Percentiles rank a stretch among this genome's conserved stretches.
Conservation (phyloP, 2,113 vertebrate genomes). For the Chaenocephalus aceratus region DNA sequence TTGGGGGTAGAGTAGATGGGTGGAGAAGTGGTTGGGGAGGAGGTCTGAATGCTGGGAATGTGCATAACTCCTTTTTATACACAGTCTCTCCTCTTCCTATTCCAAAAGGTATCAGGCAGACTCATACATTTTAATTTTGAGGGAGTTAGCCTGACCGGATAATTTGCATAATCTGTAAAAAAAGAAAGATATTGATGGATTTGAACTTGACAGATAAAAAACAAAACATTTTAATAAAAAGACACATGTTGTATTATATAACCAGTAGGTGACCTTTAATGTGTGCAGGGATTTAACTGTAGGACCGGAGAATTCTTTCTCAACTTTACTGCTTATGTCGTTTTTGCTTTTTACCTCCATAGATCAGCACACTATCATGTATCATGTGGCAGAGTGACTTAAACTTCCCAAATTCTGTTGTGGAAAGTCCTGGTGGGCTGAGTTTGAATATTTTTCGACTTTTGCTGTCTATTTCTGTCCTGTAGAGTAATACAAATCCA, state of each 20-base stretch:
- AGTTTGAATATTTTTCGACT: not conserved
- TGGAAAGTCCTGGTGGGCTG: not conserved
- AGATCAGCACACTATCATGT: not conserved
- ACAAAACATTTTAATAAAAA: no score
- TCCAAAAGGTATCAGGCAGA: slow-evolving; percentile 6
- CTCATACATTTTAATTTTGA: slow-evolving; percentile 2
- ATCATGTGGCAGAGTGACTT: not conserved
- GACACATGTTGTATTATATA: no score
- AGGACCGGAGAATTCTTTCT: not conserved
- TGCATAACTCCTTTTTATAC: slow-evolving; percentile 35
- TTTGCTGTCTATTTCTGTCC: not conserved
- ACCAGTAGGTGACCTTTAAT: no score
- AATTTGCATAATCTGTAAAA: not conserved
- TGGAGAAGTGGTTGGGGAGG: slow-evolving; percentile 20
- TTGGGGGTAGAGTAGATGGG: slow-evolving; percentile 2
- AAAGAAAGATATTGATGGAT: not conserved
- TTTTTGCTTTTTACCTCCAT: not conserved
- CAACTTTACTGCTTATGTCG: not conserved
- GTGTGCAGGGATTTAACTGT: no score
- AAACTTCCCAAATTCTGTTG: not conserved
- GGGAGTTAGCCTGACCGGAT: not conserved
- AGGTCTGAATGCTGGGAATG: slow-evolving; percentile 50
- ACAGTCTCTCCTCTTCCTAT: not conserved
- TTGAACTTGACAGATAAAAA: no score
- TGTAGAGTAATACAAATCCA: not conserved